Evolutionary conservation across 2,888 invertebrate genomes (phyloP), one percentile per base, ranked within the genome.

Genomic region (Apodemia duryi): DNA sequence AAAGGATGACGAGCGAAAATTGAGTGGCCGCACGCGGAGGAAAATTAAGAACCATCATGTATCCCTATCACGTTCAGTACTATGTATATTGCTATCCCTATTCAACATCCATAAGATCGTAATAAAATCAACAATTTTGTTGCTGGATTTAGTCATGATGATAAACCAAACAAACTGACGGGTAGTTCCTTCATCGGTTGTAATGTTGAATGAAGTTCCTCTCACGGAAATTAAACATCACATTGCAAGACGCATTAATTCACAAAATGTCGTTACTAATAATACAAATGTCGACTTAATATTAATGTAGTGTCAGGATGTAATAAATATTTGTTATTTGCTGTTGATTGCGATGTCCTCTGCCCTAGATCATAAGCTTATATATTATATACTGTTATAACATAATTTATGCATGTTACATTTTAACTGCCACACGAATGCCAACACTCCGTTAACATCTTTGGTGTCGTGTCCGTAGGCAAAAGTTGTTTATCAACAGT

Each of bases 1-100:
- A 88, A 85, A 78, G 78, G 79, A 91, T 91, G 91, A 91, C 91
- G 90, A 78, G 88, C 86, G 83, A 70, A 82, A 84, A 78, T 82
- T 75, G 79, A 84, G 80, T 84, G 90, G 83, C 88, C 87, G 85
- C 88, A 89, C 90, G 84, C 89, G 74, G 85, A 80, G 85, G 64
- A 60, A 66, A 57, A 63, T 66, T 66, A 66, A 65, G 67, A 65
- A 65, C 62, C 65, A 65, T 64, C 43, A 68, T 60, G 64, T 68
- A 63, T 69, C 61, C 51, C 61, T 57, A 66, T 43, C 41, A 57
- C 41, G 10, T 54, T 13, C 29, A 46, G 35, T 32, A 35, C 57
- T 7, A 35, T 13, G 32, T 4, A 32, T 11, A 6, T 32, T 13
- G 57, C 21, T 66, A 52, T 62, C n/a, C 61, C 46, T 46, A 11